Percentiles rank a stretch among this genome's conserved stretches.
These are phyloP conservation scores for Drosophila peninsularis DNA, from an alignment of 2,888 invertebrate genomes.

Conservation along the genomic window DNA sequence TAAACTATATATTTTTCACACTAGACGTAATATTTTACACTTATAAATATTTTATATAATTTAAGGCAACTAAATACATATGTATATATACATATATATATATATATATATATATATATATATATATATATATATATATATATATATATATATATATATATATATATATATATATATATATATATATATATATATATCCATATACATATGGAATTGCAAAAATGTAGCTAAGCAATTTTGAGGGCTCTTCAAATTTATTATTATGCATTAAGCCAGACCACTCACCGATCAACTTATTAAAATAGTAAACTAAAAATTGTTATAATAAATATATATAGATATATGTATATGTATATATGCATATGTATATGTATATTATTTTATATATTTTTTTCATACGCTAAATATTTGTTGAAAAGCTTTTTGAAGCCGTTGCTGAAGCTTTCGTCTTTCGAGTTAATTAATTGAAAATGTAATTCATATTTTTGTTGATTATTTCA, in stretches of 20 bases:
- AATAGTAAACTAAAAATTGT: slow-evolving; percentile 20
- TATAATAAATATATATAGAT: slow-evolving; percentile 17
- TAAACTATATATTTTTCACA: slow-evolving; percentile 18
- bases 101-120: background rate
- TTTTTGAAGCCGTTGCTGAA: background rate
- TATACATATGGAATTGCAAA: slow-evolving; percentile 32
- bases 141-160: background rate
- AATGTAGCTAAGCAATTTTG: slow-evolving; percentile 70
- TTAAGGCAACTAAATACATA: slow-evolving; percentile 34
- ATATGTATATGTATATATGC: slow-evolving; percentile 7
- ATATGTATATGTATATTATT: slow-evolving; percentile 12
- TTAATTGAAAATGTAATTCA: background rate
- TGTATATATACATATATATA: slow-evolving; percentile 7
- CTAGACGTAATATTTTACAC: slow-evolving; percentile 30
- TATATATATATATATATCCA: background rate
- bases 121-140: slow-evolving; percentile 3
- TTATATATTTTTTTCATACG: slow-evolving; percentile 13
- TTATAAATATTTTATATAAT: slow-evolving; percentile 31
- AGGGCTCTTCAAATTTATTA: slow-evolving; percentile 68
- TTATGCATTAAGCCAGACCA: slow-evolving; percentile 41
- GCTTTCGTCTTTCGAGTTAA: background rate
- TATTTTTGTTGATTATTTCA: background rate
- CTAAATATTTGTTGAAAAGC: slow-evolving; percentile 34
- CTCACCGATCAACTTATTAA: slow-evolving; percentile 44
- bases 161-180: background rate